Percentiles rank a stretch among this genome's conserved stretches.
phyloP scores from a whole-genome alignment of 2,888 invertebrate genomes.

The Pantelozetes paolii region DNA sequence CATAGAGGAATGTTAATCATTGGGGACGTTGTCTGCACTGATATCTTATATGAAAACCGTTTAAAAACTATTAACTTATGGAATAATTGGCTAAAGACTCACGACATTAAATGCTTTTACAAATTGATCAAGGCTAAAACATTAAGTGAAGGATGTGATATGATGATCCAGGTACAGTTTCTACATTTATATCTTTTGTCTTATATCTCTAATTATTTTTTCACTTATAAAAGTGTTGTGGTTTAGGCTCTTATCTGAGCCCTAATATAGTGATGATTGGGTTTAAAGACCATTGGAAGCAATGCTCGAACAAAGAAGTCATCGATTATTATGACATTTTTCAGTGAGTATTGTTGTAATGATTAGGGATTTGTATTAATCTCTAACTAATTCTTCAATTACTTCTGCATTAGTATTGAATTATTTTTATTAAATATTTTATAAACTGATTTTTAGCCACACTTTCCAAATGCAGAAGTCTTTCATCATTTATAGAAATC shows the following conservation, averaged over 20 bases:
- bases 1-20: conserved; percentile 38
- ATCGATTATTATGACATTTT: conserved; percentile 53
- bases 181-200: no score
- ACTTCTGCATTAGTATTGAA: no score
- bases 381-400: neutral
- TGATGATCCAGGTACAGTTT: conserved; percentile 33
- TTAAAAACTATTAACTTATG: conserved; percentile 36
- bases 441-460: no score
- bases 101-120: conserved; percentile 47
- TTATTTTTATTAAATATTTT: no score
- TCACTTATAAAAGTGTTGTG: no score
- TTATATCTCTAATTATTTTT: no score
- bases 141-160: conserved; percentile 52
- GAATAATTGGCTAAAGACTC: conserved; percentile 46
- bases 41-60: neutral
- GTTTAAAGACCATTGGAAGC: conserved; percentile 54
- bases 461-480: conserved; percentile 1
- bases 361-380: neutral
- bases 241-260: no score
- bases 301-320: conserved; percentile 46
- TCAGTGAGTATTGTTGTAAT: conserved; percentile 50
- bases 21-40: conserved; percentile 6
- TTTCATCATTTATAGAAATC: neutral
- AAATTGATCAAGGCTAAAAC: conserved; percentile 47
- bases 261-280: conserved; percentile 58